A percentile compares a stretch with the other conserved stretches of the same genome.
Conservation (phyloP, 2,797 vertebrate genomes). For the Aphelocoma californica region DNA sequence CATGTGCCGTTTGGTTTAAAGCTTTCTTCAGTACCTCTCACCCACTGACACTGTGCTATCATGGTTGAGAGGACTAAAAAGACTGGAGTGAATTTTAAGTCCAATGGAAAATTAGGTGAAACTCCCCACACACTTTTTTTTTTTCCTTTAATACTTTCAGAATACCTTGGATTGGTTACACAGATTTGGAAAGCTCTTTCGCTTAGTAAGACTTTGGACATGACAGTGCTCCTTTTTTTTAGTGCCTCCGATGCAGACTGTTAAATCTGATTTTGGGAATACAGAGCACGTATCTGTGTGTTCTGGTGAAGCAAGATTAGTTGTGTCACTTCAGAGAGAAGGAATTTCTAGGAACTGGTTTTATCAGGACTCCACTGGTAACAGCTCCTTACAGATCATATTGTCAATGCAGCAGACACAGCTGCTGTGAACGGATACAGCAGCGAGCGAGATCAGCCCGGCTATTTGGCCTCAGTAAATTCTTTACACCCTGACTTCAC, state of each 20-base stretch:
- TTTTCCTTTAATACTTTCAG: not conserved
- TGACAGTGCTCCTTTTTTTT: not conserved
- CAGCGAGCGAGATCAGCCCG: not conserved
- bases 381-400: slow-evolving; percentile 70
- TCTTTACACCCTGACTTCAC: slow-evolving; percentile 27
- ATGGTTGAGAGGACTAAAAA: not conserved
- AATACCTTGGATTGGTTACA: not conserved
- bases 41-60: not conserved
- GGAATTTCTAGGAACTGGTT: slow-evolving; percentile 51
- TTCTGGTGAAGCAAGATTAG: slow-evolving; percentile 28
- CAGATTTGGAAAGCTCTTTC: not conserved
- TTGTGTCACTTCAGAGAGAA: not conserved
- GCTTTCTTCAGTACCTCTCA: not conserved
- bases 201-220: not conserved
- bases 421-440: not conserved
- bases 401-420: slow-evolving; percentile 38
- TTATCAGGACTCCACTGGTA: slow-evolving; percentile 52
- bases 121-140: accelerated
- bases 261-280: not conserved
- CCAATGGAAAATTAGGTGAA: not conserved
- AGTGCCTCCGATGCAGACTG: not conserved
- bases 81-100: not conserved
- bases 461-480: slow-evolving; percentile 28
- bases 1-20: not conserved
- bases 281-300: not conserved